Evolutionary conservation across 2,888 invertebrate species (phyloP).

Genomic region (Villa cingulata): DNA sequence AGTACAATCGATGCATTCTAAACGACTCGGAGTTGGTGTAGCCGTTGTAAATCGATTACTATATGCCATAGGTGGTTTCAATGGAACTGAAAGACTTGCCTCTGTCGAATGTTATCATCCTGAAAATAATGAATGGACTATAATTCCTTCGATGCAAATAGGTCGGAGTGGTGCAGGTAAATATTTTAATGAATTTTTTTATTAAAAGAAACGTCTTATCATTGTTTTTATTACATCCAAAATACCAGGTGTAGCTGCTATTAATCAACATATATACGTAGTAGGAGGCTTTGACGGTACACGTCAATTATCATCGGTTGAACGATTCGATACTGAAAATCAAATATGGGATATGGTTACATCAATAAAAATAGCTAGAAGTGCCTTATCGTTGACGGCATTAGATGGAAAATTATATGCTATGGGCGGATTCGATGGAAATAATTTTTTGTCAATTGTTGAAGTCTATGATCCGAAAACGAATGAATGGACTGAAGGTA

Average conservation of each 20-base stretch:
- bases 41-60: constrained; percentile 63
- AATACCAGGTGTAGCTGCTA: constrained; percentile 62
- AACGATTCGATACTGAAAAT: constrained; percentile 74
- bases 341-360: constrained; percentile 66
- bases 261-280: constrained; percentile 81
- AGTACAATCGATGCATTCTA: constrained; percentile 60
- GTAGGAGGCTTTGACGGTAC: constrained; percentile 88
- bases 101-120: constrained; percentile 88
- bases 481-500: constrained; percentile 63
- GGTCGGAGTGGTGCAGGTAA: constrained; percentile 74
- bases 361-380: constrained; percentile 64
- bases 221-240: too few species aligned
- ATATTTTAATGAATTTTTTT: background rate
- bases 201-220: background rate
- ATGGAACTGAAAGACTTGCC: constrained; percentile 61
- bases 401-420: constrained; percentile 79
- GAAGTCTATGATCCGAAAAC: constrained; percentile 74
- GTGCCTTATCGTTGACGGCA: constrained; percentile 77
- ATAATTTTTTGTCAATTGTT: constrained; percentile 67
- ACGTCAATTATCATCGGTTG: constrained; percentile 68
- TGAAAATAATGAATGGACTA: constrained; percentile 79
- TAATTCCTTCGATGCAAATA: constrained; percentile 62
- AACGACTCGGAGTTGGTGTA: constrained; percentile 68
- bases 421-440: constrained; percentile 85
- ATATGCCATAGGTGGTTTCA: constrained; percentile 81